Base-by-base conservation (phyloP, 2,113 vertebrate species). In the Spermophilus dauricus region DNA sequence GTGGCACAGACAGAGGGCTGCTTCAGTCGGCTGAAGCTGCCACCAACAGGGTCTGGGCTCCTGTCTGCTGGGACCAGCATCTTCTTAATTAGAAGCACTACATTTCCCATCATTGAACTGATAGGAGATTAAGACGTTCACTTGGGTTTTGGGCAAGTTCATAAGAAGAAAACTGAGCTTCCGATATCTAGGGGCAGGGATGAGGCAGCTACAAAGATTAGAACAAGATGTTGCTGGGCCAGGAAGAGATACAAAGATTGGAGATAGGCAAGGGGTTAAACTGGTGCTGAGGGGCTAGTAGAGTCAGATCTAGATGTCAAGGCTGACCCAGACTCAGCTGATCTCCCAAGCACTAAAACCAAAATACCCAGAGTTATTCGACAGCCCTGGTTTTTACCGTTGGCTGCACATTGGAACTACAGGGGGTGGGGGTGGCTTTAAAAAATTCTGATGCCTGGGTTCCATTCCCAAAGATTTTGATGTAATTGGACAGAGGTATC, bases 81-180 rank as follows among this genome's bases (percentile, higher is more conserved):
- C 77, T 63, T 82, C 77, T 56, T 86, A 80, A 65, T 81, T 80
- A 70, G 34, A 93, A 67, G 9, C 14, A 69, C 82, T 45, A 13
- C 12, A 58, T 90, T 94, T 73, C n/a, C 81, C 83, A 61, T 80
- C 86, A 77, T 0, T 42, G 56, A 93, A 86, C 70, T 22, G 56
- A 91, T 78, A 76, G 91, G 48, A 70, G 5, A 11, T 58, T 70
- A 89, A 69, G 69, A 77, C 75, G 51, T 89, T 92, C 69, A 76
- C 58, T 75, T 91, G 56, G 34, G 3, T n/a, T 95, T 76, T 92
- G 88, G 78, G 61, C n/a, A 96, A 93, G 67, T 58, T 93, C 26
- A 37, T 85, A 82, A 85, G 65, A 73, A 69, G 61, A 84, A 77
- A 69, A 69, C 11, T 22, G 83, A 86, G 18, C n/a, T 70, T 83